Conservation (phyloP, 2,888 invertebrate genomes). For the Diaprepes abbreviatus region DNA sequence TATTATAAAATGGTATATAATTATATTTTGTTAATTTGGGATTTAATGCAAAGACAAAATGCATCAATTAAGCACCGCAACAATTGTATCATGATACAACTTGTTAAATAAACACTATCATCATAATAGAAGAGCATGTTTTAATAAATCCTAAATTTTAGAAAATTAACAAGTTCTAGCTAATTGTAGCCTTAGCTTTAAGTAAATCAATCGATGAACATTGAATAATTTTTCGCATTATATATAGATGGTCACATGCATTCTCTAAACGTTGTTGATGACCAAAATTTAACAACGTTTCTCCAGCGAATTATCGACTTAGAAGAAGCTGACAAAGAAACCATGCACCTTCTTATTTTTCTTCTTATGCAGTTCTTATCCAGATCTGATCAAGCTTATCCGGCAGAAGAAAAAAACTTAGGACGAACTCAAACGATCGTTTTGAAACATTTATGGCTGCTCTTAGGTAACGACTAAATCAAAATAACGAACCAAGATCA, state of each 20-base stretch:
- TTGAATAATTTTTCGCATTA: neutral
- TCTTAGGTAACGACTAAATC: constrained; percentile 70
- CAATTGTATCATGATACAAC: too few species aligned
- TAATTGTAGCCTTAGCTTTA: neutral
- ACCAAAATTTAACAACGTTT: constrained; percentile 81
- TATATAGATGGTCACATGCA: constrained; percentile 85
- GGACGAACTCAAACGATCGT: constrained; percentile 89
- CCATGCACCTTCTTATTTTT: constrained; percentile 93
- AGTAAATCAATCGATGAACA: neutral
- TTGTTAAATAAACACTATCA: neutral
- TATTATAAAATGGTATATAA: neutral
- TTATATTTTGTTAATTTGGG: neutral
- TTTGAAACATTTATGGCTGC: constrained; percentile 89
- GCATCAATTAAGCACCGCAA: too few species aligned
- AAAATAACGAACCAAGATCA: too few species aligned
- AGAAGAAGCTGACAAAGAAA: constrained; percentile 95
- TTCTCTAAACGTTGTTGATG: constrained; percentile 86
- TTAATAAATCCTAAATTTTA: neutral
- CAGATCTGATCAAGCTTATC: constrained; percentile 84
- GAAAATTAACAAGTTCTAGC: neutral
- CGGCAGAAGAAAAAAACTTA: constrained; percentile 87
- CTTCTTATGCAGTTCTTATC: constrained; percentile 98
- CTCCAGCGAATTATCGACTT: constrained; percentile 91
- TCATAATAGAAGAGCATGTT: neutral
- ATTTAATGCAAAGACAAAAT: neutral